phyloP scores from a whole-genome alignment of 1,140 invertebrate species.

The Drosophila lacteicornis region DNA sequence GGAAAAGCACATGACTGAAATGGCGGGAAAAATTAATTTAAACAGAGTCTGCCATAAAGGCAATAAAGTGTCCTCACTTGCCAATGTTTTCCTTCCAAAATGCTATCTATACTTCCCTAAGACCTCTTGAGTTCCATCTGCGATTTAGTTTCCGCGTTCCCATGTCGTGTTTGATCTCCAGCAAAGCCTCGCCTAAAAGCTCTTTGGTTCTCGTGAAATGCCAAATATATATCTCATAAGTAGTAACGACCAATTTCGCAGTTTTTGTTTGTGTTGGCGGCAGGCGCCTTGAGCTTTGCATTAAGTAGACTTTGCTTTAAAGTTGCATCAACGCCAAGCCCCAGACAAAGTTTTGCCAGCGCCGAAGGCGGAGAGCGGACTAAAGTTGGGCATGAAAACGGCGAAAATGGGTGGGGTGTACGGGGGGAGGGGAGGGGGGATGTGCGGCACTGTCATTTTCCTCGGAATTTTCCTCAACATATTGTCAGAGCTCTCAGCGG shows the following conservation, averaged over 20 bases:
- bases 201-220: constrained; percentile 24
- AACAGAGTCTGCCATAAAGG: not conserved
- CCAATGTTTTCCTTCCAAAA: not conserved
- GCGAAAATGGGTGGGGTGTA: not conserved
- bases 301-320: constrained; percentile 72
- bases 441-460: not conserved
- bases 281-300: constrained; percentile 61
- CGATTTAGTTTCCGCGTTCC: not conserved
- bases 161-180: constrained; percentile 10
- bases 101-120: not conserved
- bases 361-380: constrained; percentile 12
- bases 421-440: not conserved
- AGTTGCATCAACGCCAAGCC: constrained; percentile 64
- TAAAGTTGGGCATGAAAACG: constrained; percentile 23
- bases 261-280: constrained; percentile 43
- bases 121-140: not conserved
- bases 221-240: constrained; percentile 51
- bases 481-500: constrained; percentile 66
- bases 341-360: constrained; percentile 63
- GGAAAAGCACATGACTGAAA: constrained; percentile 9
- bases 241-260: constrained; percentile 49
- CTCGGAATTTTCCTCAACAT: constrained; percentile 39
- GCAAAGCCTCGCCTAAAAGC: constrained; percentile 13
- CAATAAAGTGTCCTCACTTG: not conserved
- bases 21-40: constrained; percentile 10